phyloP scores from a whole-genome alignment of 1,140 invertebrate genomes.

The Trinorchestia longiramus region DNA sequence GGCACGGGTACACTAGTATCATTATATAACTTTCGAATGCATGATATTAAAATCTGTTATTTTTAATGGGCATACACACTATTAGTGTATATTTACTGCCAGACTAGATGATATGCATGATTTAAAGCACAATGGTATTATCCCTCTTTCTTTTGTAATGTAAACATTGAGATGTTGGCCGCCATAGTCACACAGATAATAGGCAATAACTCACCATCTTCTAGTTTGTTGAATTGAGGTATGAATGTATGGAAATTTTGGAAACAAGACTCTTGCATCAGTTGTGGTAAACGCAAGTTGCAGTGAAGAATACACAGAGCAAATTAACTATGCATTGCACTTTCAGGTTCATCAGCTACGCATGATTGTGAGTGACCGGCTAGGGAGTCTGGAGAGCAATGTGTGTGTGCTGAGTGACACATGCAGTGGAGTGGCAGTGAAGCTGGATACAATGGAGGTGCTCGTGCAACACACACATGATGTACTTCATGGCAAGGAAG shows the following conservation, averaged over 20 bases:
- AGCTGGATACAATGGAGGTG: constrained; percentile 59
- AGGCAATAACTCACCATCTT: background rate
- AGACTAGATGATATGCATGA: too few species aligned
- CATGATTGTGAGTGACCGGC: background rate
- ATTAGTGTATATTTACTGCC: too few species aligned
- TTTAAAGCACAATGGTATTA: too few species aligned
- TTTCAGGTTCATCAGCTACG: constrained; percentile 40
- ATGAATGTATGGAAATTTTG: background rate
- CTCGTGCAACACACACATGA: constrained; percentile 42
- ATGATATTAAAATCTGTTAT: too few species aligned
- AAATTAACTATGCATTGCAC: background rate
- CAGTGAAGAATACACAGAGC: background rate
- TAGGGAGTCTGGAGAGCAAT: constrained; percentile 61
- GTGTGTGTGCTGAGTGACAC: constrained; percentile 62
- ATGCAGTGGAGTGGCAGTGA: constrained; percentile 62
- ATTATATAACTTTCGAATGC: too few species aligned
- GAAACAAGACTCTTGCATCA: background rate
- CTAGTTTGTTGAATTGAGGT: too few species aligned
- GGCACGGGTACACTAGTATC: too few species aligned
- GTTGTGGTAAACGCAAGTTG: too few species aligned
- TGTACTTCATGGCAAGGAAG: constrained; percentile 16
- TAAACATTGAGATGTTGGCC: too few species aligned
- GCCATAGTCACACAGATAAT: too few species aligned
- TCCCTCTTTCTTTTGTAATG: too few species aligned
- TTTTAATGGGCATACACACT: too few species aligned